Percentiles rank a stretch among this genome's conserved stretches.
Evolutionary conservation across 2,113 vertebrate genomes (phyloP).

Genomic region (Calidris pygmaea): DNA sequence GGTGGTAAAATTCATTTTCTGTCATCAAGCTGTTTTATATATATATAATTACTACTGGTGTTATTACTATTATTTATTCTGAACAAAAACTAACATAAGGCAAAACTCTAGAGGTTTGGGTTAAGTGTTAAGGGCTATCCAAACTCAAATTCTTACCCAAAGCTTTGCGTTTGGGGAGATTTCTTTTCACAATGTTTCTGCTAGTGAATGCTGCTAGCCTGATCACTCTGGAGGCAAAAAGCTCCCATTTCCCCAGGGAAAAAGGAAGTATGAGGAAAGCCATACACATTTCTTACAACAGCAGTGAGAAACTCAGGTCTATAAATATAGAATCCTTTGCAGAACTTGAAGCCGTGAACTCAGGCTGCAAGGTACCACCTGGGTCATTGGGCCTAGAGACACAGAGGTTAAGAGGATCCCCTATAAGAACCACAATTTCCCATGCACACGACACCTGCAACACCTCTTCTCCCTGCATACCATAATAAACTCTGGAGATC

Average conservation of each 20-base stretch:
- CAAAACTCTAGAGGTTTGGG: not conserved
- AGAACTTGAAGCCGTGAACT: not conserved
- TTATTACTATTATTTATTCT: not conserved
- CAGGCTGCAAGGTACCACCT: not conserved
- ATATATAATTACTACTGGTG: not conserved
- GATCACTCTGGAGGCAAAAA: not conserved
- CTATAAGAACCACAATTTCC: not conserved
- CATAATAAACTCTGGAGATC: not conserved
- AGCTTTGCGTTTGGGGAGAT: not conserved
- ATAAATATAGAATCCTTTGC: not conserved
- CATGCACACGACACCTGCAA: not conserved
- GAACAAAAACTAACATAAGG: not conserved
- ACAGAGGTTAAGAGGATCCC: not conserved
- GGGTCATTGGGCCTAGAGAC: rapidly evolving
- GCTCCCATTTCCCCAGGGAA: not conserved
- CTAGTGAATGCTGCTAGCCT: not conserved
- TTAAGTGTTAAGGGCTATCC: not conserved
- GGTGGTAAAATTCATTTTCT: not conserved
- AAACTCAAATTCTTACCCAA: not conserved
- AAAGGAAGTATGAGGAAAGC: not conserved
- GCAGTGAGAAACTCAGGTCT: not conserved
- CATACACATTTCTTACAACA: not conserved
- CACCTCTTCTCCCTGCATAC: not conserved
- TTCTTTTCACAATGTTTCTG: not conserved
- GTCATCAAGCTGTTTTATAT: not conserved